Conservation (phyloP, 2,888 invertebrate species). For the Microchrysa polita region DNA sequence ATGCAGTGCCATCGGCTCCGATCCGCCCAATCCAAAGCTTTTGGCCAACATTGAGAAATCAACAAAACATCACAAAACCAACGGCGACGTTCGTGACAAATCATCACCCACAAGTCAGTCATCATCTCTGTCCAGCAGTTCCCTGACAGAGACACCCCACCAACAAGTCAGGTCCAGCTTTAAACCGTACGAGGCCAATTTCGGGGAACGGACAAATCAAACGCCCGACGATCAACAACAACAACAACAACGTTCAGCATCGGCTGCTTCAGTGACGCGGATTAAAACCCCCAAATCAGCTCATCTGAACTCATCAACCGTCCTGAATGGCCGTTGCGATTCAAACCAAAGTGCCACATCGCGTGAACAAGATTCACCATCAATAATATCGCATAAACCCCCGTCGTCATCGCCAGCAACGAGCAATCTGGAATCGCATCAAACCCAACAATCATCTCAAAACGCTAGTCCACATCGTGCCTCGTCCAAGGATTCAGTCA, state of each 20-base stretch:
- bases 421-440: conserved; percentile 45
- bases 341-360: conserved; percentile 79
- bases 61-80: conserved; percentile 66
- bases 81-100: conserved; percentile 69
- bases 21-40: conserved; percentile 81
- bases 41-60: conserved; percentile 79
- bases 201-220: conserved; percentile 69
- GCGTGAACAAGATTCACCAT: conserved; percentile 61
- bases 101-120: conserved; percentile 64
- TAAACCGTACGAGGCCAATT: conserved; percentile 80
- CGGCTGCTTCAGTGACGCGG: conserved; percentile 57
- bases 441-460: conserved; percentile 43
- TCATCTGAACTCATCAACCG: conserved; percentile 47
- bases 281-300: conserved; percentile 59
- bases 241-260: conserved; percentile 63
- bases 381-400: conserved; percentile 47
- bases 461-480: conserved; percentile 59
- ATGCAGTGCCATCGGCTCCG: conserved; percentile 96
- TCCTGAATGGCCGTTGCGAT: conserved; percentile 68
- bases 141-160: conserved; percentile 53
- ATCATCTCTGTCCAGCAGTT: conserved; percentile 64
- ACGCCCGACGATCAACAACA: conserved; percentile 71
- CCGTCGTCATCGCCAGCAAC: conserved; percentile 43
- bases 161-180: conserved; percentile 70
- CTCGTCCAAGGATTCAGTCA: conserved; percentile 60